Percentiles rank a stretch among this genome's conserved stretches.
These are phyloP conservation scores for Chaenogobius annularis DNA, from an alignment of 2,113 vertebrate genomes.

Conservation along the genomic window DNA sequence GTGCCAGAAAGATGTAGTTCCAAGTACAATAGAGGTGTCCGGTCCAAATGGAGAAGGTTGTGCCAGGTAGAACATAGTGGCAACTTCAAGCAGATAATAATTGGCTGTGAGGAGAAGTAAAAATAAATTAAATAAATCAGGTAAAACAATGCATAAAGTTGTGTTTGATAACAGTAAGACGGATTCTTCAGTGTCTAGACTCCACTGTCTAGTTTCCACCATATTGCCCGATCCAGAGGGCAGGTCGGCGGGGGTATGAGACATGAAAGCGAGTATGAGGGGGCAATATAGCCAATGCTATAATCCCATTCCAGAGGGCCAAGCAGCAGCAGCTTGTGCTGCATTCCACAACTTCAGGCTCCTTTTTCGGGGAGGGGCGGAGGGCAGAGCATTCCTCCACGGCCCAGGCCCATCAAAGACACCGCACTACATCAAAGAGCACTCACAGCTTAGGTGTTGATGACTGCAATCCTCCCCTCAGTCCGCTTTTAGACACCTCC, in stretches of 20 bases:
- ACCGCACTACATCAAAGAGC: constrained; percentile 72
- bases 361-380: constrained; percentile 62
- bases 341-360: constrained; percentile 79
- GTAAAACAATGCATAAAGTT: no score
- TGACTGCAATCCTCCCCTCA: constrained; percentile 72
- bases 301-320: constrained; percentile 77
- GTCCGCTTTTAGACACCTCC: constrained; percentile 74
- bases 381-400: constrained; percentile 64
- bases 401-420: constrained; percentile 71
- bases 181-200: constrained; percentile 8
- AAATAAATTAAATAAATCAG: no score
- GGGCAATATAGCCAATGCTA: constrained; percentile 53
- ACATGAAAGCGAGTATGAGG: constrained; percentile 28
- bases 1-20: neutral
- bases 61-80: no score
- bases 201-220: constrained; percentile 21
- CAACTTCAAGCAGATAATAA: no score
- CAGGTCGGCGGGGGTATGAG: constrained; percentile 19
- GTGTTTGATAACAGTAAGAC: no score
- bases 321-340: constrained; percentile 69
- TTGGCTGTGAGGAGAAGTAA: no score
- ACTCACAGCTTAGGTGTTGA: constrained; percentile 74
- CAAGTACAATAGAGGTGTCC: neutral
- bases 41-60: no score
- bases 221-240: constrained; percentile 52